Evolutionary conservation across 1,140 invertebrate genomes (phyloP), one percentile per base, ranked within the genome.

Genomic region (Catajapyx aquilonaris): DNA sequence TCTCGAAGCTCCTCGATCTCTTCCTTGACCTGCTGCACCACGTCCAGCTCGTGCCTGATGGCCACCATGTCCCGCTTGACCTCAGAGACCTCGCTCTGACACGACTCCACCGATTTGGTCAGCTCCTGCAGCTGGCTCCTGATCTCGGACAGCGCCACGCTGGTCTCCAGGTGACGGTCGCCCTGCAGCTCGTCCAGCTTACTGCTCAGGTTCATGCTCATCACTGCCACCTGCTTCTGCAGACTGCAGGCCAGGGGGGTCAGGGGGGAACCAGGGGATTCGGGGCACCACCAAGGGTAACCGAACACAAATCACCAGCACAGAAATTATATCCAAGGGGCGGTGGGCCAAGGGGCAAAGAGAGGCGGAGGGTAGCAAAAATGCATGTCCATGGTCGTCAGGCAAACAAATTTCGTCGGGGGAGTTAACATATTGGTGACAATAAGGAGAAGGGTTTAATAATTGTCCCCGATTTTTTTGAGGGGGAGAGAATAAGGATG

Each of bases 191-290:
- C 80, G 63, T 86, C 81, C 66, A 87, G 68, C 66, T 86, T 84
- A 51, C 77, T 73, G 57, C 74, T 78, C 63, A 87, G 71, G 70
- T 85, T 86, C 75, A 84, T 83, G 64, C 80, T 86, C 84, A 88
- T 87, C 65, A 85, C 77, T 70, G 77, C 81, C 71, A 86, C 79
- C 76, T 86, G 83, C 70, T 84, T 81, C 70, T 87, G 83, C 67
- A 86, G 77, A 76, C 81, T 85, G 65, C 41, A 9, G 20, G 11
- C 9, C 7, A 20, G 28, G 16, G 20, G 13, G 13, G 13, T 16
- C n/a, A 10, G 16, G 32, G 31, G 19, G 15, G 50, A 40, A 53
- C 32, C 37, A 39, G 35, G 20, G 32, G 34, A 35, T n/a, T n/a
- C n/a, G n/a, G n/a, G n/a, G n/a, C n/a, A 28, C 7, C 13, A 28